Evolutionary conservation across 2,888 invertebrate species (phyloP).

Genomic region (Athetis lepigone): DNA sequence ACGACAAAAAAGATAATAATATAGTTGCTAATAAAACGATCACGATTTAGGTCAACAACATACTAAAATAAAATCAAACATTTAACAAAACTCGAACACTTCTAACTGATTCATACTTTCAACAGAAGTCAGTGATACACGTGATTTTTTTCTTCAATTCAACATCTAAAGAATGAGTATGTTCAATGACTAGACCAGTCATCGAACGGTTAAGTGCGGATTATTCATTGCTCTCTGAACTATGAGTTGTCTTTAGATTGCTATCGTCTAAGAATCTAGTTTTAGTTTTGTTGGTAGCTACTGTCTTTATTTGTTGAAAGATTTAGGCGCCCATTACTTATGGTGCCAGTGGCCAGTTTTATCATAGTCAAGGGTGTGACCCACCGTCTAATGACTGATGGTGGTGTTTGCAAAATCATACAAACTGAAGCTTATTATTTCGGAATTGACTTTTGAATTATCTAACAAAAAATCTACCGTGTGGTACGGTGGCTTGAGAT

Average conservation of each 20-base stretch:
- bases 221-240: constrained; percentile 22
- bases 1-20: neutral
- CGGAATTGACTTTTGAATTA: no score
- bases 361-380: no score
- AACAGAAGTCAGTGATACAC: constrained; percentile 4
- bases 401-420: no score
- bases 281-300: neutral
- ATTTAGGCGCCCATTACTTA: no score
- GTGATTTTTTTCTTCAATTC: constrained; percentile 31
- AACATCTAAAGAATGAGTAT: neutral
- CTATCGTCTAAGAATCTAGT: constrained; percentile 2
- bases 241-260: constrained; percentile 31
- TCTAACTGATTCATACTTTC: constrained; percentile 31
- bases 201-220: constrained; percentile 10
- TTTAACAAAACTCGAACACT: constrained; percentile 10
- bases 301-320: no score
- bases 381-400: no score
- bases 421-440: no score
- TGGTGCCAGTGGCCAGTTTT: no score
- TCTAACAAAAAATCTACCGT: no score
- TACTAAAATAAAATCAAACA: constrained; percentile 8
- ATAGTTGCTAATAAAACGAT: neutral
- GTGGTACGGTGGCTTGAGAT: no score
- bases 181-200: constrained; percentile 46
- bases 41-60: constrained; percentile 19